Conservation (phyloP, 2,113 vertebrate species). For the Corythornis cristatus region DNA sequence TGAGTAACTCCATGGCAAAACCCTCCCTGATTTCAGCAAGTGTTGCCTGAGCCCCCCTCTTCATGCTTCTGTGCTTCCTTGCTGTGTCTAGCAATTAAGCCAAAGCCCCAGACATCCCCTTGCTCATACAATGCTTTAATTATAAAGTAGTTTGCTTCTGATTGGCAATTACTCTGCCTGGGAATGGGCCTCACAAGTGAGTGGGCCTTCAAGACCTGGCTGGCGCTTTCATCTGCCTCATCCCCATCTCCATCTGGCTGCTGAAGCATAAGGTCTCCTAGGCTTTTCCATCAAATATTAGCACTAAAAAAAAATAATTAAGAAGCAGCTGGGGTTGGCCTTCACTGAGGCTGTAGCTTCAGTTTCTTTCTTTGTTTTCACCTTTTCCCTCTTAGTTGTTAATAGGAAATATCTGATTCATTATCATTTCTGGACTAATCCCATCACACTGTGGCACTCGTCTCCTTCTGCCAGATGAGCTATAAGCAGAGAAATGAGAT, state of each 20-base stretch:
- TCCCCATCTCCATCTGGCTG: not conserved
- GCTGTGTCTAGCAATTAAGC: not conserved
- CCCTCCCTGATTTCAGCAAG: not conserved
- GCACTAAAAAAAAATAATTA: not conserved
- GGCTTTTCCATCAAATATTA: not conserved
- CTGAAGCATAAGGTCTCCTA: rapidly evolving
- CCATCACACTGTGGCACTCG: not conserved
- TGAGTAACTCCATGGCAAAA: not conserved
- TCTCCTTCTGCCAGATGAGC: not conserved
- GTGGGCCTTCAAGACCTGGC: not conserved
- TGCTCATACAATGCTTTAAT: constrained; percentile 52
- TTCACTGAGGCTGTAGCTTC: not conserved
- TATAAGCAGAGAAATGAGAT: not conserved
- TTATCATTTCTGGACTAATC: not conserved
- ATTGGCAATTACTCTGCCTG: constrained; percentile 45
- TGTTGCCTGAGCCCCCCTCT: not conserved
- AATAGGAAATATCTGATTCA: not conserved
- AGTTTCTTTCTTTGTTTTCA: not conserved
- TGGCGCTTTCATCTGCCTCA: not conserved
- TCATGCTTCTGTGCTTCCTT: not conserved
- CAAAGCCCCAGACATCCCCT: constrained; percentile 4
- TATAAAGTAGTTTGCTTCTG: constrained; percentile 42
- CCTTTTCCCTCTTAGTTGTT: not conserved
- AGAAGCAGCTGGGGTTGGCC: not conserved
- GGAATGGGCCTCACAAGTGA: not conserved